These are phyloP conservation scores for Pampusana beccarii DNA, from an alignment of 2,113 vertebrate species.

Conservation along the genomic window DNA sequence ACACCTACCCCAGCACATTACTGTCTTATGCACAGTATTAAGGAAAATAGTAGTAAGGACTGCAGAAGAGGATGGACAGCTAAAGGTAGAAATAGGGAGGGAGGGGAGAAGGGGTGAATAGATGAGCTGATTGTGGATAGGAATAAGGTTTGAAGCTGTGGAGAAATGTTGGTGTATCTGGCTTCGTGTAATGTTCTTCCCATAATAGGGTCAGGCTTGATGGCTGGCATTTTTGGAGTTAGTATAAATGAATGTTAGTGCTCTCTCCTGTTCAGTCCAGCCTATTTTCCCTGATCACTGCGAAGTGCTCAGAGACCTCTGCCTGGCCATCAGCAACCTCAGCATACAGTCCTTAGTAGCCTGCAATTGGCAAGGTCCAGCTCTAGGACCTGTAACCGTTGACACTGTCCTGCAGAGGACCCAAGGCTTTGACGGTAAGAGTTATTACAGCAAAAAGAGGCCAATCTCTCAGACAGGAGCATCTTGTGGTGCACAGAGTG, in stretches of 20 bases:
- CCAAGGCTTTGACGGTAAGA: neutral
- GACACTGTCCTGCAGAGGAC: neutral
- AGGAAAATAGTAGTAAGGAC: neutral
- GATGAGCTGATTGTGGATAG: neutral
- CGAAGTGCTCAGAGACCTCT: neutral
- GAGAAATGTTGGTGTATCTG: neutral
- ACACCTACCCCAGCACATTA: neutral
- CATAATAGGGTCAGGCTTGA: neutral
- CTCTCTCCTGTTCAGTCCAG: neutral
- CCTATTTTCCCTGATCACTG: neutral
- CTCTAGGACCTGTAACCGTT: neutral
- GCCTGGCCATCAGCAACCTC: neutral
- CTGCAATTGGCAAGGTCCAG: neutral
- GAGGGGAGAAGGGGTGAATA: neutral
- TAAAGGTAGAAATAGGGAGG: neutral
- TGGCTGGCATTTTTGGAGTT: neutral
- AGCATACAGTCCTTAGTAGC: neutral
- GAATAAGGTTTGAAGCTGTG: neutral
- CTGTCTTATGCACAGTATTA: neutral
- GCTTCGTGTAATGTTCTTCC: neutral
- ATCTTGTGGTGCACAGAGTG: neutral
- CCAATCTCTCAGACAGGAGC: neutral
- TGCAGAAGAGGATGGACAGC: neutral
- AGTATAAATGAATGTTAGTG: accelerated
- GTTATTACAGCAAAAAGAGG: neutral